Evolutionary conservation across 2,113 vertebrate species (phyloP).

Genomic region (Prionailurus viverrinus): DNA sequence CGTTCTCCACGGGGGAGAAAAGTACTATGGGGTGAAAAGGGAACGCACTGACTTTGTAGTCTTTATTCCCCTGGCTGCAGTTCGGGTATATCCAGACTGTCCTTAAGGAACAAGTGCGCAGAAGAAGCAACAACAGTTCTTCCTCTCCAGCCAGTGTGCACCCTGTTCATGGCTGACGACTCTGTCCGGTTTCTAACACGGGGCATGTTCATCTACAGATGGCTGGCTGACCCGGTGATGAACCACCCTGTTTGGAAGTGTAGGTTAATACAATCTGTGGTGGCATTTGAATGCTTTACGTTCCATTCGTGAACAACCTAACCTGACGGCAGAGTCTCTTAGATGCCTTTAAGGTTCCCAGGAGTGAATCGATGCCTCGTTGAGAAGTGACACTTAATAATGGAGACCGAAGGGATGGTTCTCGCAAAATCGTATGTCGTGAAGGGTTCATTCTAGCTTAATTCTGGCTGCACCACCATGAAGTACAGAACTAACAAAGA

Average conservation of each 20-base stretch:
- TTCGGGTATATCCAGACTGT: neutral
- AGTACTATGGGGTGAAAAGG: neutral
- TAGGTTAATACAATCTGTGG: neutral
- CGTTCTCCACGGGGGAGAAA: neutral
- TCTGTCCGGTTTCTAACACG: neutral
- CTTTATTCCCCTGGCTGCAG: neutral
- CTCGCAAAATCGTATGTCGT: slow-evolving; percentile 33
- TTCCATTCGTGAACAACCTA: neutral
- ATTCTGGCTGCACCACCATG: neutral
- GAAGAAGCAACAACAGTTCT: neutral
- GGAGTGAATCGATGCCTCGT: neutral
- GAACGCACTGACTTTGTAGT: neutral
- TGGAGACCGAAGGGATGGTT: neutral
- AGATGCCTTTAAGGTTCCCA: neutral
- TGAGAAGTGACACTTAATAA: neutral
- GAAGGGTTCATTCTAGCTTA: slow-evolving; percentile 42
- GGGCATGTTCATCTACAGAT: neutral
- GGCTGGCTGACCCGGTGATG: neutral
- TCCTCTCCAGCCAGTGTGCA: neutral
- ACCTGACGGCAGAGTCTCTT: neutral
- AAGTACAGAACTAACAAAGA: slow-evolving; percentile 23
- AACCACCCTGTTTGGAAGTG: neutral
- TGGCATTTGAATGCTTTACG: neutral
- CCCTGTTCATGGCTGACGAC: neutral
- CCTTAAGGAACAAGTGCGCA: neutral